These are phyloP conservation scores for Dascillus cervinus DNA, from an alignment of 2,888 invertebrate genomes.

Conservation along the genomic window DNA sequence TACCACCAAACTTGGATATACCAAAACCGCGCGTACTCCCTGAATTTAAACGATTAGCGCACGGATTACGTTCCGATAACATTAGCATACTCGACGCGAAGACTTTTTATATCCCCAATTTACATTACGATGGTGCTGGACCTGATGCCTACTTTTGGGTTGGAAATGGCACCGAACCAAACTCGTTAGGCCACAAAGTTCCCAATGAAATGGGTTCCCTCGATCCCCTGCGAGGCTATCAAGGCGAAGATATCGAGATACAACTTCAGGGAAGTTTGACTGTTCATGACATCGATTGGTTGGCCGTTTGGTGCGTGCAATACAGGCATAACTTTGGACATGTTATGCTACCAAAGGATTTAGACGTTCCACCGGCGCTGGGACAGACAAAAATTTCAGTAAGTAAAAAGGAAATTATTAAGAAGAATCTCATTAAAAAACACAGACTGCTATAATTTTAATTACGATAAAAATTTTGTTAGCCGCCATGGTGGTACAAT, in stretches of 20 bases:
- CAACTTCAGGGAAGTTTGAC: conserved; percentile 77
- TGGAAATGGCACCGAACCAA: conserved; percentile 79
- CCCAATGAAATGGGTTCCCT: conserved; percentile 84
- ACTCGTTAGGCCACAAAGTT: conserved; percentile 74
- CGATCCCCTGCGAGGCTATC: conserved; percentile 74
- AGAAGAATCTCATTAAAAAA: too few species aligned
- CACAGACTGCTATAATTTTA: too few species aligned
- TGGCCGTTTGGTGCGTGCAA: conserved; percentile 87
- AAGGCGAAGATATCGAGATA: conserved; percentile 87
- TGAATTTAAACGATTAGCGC: conserved; percentile 79
- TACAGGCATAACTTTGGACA: conserved; percentile 87
- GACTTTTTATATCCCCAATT: conserved; percentile 85
- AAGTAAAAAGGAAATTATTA: conserved; percentile 42
- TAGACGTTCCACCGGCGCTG: conserved; percentile 84
- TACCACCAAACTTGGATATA: conserved; percentile 67
- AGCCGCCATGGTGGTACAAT: conserved; percentile 92
- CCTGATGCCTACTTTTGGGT: conserved; percentile 94
- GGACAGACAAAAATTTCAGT: conserved; percentile 88
- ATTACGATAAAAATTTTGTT: too few species aligned
- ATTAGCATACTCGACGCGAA: conserved; percentile 86
- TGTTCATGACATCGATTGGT: conserved; percentile 87
- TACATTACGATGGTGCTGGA: conserved; percentile 87
- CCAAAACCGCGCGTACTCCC: conserved; percentile 76
- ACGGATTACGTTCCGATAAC: conserved; percentile 84
- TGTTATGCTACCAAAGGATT: conserved; percentile 75